Evolutionary conservation across 2,888 invertebrate species (phyloP).

Genomic region (Ennomos quercinarius): DNA sequence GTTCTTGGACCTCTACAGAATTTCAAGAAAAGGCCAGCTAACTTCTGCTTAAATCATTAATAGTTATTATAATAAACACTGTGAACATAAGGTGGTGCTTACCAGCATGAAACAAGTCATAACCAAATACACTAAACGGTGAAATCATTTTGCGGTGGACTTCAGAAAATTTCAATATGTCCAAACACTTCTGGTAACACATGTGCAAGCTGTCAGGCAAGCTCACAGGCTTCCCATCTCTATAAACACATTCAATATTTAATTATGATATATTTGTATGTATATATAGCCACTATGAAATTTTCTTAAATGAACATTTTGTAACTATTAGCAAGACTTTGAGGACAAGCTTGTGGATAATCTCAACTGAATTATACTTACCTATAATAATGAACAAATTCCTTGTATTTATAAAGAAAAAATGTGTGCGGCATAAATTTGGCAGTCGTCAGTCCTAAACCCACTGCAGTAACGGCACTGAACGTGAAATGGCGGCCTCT

Average conservation of each 20-base stretch:
- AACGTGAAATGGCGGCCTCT: slow-evolving; percentile 82
- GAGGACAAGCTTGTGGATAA: neutral
- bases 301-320: neutral
- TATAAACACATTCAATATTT: slow-evolving; percentile 55
- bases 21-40: no score
- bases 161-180: slow-evolving; percentile 84
- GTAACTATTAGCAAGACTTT: neutral
- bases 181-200: slow-evolving; percentile 84
- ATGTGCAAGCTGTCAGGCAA: slow-evolving; percentile 79
- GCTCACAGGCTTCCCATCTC: slow-evolving; percentile 86
- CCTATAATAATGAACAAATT: slow-evolving; percentile 88
- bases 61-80: neutral
- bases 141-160: slow-evolving; percentile 79
- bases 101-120: slow-evolving; percentile 90
- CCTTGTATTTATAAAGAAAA: slow-evolving; percentile 85
- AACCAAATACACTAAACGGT: slow-evolving; percentile 90
- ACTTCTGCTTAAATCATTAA: neutral
- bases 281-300: no score
- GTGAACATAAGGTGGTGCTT: slow-evolving; percentile 41
- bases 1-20: no score
- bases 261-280: neutral
- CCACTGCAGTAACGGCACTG: slow-evolving; percentile 72
- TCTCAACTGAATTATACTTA: slow-evolving; percentile 29
- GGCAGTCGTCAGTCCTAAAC: slow-evolving; percentile 44
- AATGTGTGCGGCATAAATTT: slow-evolving; percentile 87